Base-by-base conservation (phyloP, 2,797 vertebrate species). In the Halcyon smyrnensis region DNA sequence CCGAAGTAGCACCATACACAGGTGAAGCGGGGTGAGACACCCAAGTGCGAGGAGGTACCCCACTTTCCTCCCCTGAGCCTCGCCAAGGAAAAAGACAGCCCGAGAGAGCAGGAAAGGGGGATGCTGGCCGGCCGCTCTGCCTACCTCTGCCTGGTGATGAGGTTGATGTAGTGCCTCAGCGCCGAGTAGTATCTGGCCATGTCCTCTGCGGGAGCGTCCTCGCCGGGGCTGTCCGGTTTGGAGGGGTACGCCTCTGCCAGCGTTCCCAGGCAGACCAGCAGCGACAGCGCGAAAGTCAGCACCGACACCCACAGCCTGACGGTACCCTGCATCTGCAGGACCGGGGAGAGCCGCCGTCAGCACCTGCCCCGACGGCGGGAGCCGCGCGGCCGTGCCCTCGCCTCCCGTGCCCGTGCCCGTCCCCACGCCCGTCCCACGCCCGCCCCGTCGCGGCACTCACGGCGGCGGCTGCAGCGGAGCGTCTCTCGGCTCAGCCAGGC, bases 121-220 rank as follows among this genome's bases (percentile, higher is more conserved):
- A 50, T 12, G 67, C 17, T 2, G 43, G 32, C 83, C 32, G 30
- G 24, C 64, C 18, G 53, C 59, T 36, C 23, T 63, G 84, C 98
- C 93, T 97, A 99, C 99, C 99, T 99, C 98, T 99, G 99, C 98
- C 99, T 98, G 95, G 99, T 99, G 98, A 99, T 99, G 93, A 99
- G 99, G 97, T 99, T 99, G 98, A 99, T 99, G 98, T 99, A 99
- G 98, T 99, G 99, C 98, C 99, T 99, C 98, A 99, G 97, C 77
- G 99, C 99, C 39, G 99, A 99, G 98, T 99, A 99, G 97, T 99
- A 99, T 98, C 99, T 99, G 98, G 99, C 99, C 98, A 99, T 98
- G 57, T 99, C 99, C 95, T 99, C 99, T 51, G 99, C 99, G 6
- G 99, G 99, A 2, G 99, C 99, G 60, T 99, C 99, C 84, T 99